Base-by-base conservation (phyloP, 2,888 invertebrate genomes). In the Ethmia dodecea region DNA sequence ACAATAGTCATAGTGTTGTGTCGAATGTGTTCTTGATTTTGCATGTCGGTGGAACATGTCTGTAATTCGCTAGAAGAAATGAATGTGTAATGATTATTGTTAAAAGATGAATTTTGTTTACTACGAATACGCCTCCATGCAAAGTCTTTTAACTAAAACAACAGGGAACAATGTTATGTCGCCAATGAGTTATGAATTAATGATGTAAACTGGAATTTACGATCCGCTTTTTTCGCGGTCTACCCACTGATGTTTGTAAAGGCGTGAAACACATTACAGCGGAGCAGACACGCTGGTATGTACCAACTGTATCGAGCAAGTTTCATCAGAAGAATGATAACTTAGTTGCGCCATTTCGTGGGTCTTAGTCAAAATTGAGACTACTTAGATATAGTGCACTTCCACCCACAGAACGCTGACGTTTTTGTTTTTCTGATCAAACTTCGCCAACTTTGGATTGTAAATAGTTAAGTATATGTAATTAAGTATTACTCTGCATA, bases 181-280 rank as follows among this genome's bases (percentile, higher is more conserved):
- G 28, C 28, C 24, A 15, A 25, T 27, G 25, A 25, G 11, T 33
- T 33, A 10, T 20, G 27, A n/a, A 9, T 15, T 24, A n/a, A 10
- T 26, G 6, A 42, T 40, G 42, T 37, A 28, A 33, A 27, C 28
- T 31, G 33, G 37, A 44, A 45, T 38, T 40, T 37, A 35, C 32
- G 45, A 45, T 47, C 35, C 25, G 35, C 36, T 40, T 50, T 47
- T 30, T 33, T n/a, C 29, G 37, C 42, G 35, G 49, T 46, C 45
- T 49, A 45, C 44, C 52, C 48, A 52, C 49, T 52, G 32, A 42
- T 40, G 47, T 43, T 49, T 60, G 61, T 57, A 47, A 63, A 55
- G 80, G 79, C 80, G 83, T 74, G 81, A 77, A 80, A 65, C 79
- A 78, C 55, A 77, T 79, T 80, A 79, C 81, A 74, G 71, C 65